Base-by-base conservation (phyloP, 1,140 invertebrate species). In the Lanistes nyassanus region DNA sequence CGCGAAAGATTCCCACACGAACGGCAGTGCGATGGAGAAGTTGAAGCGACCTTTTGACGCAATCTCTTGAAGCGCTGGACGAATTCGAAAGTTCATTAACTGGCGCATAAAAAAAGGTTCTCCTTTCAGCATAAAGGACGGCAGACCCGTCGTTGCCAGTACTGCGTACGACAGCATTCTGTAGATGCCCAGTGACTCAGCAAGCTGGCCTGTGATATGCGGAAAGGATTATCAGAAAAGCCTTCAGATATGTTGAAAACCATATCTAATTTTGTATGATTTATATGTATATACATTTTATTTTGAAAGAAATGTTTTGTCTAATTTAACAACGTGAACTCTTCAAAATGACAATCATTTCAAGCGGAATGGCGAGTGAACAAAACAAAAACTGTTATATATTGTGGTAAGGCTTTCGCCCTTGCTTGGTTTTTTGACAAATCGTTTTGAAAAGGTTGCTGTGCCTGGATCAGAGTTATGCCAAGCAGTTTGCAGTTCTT, bases 21-120 rank as follows among this genome's bases (percentile, higher is more conserved):
- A 72, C 3, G 70, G 70, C 37, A 72, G 55, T 1, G 36, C 55
- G 16, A 39, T n/a, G 23, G 70, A 56, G 55, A 72, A 72, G 70
- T 58, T 72, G 36, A 72, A 62, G 55, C 60, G 55, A 2, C 56
- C 13, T 3, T 19, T 36, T 19, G 19, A 34, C 2, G 55, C 56
- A 26, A 37, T 37, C 2, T 34, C 16, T 19, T 39, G 13, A 4
- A 72, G 16, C 5, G 23, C 6, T n/a, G 70, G 70, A 34, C 39
- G 21, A 11, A 72, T 42, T 31, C 42, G 31, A 37, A 72, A 72
- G 55, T 72, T 72, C 37, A 60, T 42, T 53, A 60, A 72, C n/a
- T 72, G 70, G 21, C 55, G 31, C 34, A 72, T 37, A n/a, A 55
- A 55, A 36, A 72, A 72, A n/a, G 70, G 70, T 11, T 55, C 55